Evolutionary conservation across 2,888 invertebrate genomes (phyloP).

Genomic region (Aspidapion aeneum): DNA sequence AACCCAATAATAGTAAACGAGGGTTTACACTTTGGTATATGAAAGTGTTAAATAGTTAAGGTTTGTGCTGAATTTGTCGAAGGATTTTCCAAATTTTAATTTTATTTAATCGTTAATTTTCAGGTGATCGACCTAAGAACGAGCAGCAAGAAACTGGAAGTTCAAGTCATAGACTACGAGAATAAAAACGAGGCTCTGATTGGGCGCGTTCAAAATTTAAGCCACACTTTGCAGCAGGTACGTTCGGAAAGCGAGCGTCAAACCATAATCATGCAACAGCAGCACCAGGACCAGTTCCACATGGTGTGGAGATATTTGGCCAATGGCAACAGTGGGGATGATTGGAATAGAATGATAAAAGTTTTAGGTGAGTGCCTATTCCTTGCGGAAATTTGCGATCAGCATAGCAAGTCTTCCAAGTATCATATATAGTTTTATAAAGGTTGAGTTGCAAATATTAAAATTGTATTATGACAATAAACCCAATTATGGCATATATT

Average conservation of each 20-base stretch:
- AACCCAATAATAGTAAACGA: too few relatives aligned
- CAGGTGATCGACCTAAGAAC: constrained; percentile 58
- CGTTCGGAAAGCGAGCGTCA: constrained; percentile 61
- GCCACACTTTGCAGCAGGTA: constrained; percentile 63
- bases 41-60: too few relatives aligned
- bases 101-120: too few relatives aligned
- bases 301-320: constrained; percentile 53
- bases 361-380: constrained; percentile 19
- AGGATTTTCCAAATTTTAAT: too few relatives aligned
- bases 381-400: too few relatives aligned
- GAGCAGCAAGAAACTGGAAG: constrained; percentile 58
- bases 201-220: constrained; percentile 64
- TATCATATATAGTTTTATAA: too few relatives aligned
- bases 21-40: too few relatives aligned
- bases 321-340: constrained; percentile 36
- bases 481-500: too few relatives aligned
- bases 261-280: constrained; percentile 57
- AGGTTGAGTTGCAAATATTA: too few relatives aligned
- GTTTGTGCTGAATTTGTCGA: too few relatives aligned
- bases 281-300: constrained; percentile 62
- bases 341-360: constrained; percentile 12
- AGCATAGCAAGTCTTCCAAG: too few relatives aligned
- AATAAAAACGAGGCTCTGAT: constrained; percentile 69
- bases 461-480: too few relatives aligned
- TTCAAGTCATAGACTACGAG: constrained; percentile 66